Base-by-base conservation (phyloP, 2,113 vertebrate genomes). In the Sander lucioperca region DNA sequence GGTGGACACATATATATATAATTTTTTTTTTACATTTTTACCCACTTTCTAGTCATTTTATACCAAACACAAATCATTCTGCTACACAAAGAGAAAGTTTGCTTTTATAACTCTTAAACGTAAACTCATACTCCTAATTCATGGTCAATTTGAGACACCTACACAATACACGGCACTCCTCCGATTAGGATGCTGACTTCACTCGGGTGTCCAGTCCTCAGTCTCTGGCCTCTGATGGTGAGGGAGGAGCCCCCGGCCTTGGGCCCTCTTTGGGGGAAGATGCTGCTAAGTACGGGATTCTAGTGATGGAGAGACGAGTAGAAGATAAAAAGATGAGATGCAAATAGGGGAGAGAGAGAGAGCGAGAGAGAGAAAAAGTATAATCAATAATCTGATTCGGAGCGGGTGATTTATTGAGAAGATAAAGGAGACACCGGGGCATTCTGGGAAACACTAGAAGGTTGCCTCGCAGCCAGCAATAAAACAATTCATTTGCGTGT, bases 221-320 rank as follows among this genome's bases (percentile, higher is more conserved):
- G 94, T 66, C 95, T 96, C 0, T 83, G 95, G 30, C 98, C 98
- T 3, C 84, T 92, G 85, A 99, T 95, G 23, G 95, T 97, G 15
- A 99, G 94, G 61, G 80, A 93, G 3, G 98, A 97, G 58, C 98
- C 98, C 57, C 98, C 98, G 0, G 97, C 97, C 91, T 96, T 96
- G 79, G 98, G 98, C 4, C 98, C 98, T 48, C 91, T 96, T 48
- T 91, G 91, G 1, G 98, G 98, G 83, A 93, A 95, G 84, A 99
- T 92, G 57, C 96, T 95, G 80, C 93, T 94, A 85, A 99, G 94
- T 47, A 95, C 88, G 1, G 98, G 98, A 78, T 98, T 95, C 98
- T 99, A 86, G 8, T 80, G 80, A 48, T 51, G 10, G 18, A 62
- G 33, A 10, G 39, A 48, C 3, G 18, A 39, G 27, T 48, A 13